Evolutionary conservation across 2,113 vertebrate species (phyloP), one percentile per base, ranked within the genome.

Genomic region (Diphyllodes magnificus): DNA sequence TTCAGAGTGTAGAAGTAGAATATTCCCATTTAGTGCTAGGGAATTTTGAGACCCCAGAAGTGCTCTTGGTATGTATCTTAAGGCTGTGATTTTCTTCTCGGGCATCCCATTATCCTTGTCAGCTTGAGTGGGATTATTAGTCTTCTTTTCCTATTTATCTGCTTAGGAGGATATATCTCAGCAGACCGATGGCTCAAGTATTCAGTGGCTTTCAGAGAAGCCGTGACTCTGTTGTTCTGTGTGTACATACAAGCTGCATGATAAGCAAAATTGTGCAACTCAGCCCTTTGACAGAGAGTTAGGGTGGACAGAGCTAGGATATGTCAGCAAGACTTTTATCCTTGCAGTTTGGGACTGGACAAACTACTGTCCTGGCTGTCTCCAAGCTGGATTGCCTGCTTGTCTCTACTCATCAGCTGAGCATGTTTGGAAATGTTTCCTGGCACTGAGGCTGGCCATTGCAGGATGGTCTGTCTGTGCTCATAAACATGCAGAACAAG

Each of bases 211-310:
- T 72, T n/a, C 13, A 20, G 71, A 72, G 61, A 53, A 63, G 16
- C 30, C 64, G 5, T 63, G 40, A 44, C 61, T 71, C 14, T 13
- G 1, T 71, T 15, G 5, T 39, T 92, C 70, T 85, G 33, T 82
- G n/a, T 0, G 1, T 0, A 1, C 16, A 31, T 66, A 14, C 44
- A 79, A 40, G 27, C 54, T 84, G 47, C 4, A 1, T 30, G 40
- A 39, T 72, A 51, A 68, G 24, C 31, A 44, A 69, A 82, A 65
- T 24, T 71, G 28, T 82, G 66, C 39, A 63, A 70, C 22, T 90
- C 39, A 59, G 39, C 23, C 28, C 66, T 71, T 63, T 68, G 51
- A n/a, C 4, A n/a, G 45, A 73, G 44, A 81, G 20, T 30, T 86
- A 27, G n/a, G 24, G 28, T 78, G 60, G 37, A 23, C 40, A 66